phyloP scores from a whole-genome alignment of 2,797 vertebrate species.

The Chaunax sp. region DNA sequence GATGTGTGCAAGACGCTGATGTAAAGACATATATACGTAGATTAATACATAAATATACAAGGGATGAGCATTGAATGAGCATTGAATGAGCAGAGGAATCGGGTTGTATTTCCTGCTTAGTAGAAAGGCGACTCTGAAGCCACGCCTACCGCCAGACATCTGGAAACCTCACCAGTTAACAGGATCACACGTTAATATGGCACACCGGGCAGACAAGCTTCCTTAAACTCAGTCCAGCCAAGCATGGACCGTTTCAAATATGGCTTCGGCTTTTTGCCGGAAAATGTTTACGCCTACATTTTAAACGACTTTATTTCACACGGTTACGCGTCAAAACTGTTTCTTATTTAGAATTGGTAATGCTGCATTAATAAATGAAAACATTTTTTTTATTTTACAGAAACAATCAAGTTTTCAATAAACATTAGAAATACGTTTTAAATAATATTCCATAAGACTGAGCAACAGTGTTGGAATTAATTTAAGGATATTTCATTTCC shows the following conservation, averaged over 20 bases:
- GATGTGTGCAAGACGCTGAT: no score
- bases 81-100: no score
- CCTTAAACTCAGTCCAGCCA: conserved; percentile 64
- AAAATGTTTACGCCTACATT: conserved; percentile 1
- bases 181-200: no score
- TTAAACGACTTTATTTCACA: not conserved
- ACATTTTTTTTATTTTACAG: not conserved
- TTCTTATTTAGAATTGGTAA: not conserved
- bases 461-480: not conserved
- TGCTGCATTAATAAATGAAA: not conserved
- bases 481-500: conserved; percentile 18
- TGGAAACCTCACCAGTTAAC: no score
- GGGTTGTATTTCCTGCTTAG: no score
- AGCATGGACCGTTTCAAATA: conserved; percentile 57
- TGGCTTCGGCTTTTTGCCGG: conserved; percentile 32
- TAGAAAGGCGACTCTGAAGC: no score
- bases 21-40: no score
- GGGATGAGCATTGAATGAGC: no score
- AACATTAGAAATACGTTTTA: not conserved
- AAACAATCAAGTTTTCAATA: not conserved
- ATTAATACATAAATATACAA: no score
- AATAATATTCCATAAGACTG: not conserved
- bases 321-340: not conserved
- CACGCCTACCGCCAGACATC: no score
- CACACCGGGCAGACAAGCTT: conserved; percentile 67